phyloP scores from a whole-genome alignment of 2,113 vertebrate genomes.

The Melanocharis versteri region DNA sequence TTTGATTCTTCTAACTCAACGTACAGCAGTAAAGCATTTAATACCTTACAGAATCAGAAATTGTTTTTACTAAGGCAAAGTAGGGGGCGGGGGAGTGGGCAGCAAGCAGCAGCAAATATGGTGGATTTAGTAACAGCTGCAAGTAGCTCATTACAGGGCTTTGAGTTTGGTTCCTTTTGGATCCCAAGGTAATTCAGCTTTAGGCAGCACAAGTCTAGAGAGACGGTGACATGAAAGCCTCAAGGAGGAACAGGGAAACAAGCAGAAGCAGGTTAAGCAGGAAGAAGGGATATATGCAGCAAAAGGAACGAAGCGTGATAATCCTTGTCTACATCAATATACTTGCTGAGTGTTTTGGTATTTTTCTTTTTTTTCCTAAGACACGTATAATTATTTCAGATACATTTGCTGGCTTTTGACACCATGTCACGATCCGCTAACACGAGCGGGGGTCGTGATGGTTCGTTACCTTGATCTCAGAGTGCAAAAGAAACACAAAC shows the following conservation, averaged over 20 bases:
- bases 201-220: not conserved
- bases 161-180: not conserved
- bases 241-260: not conserved
- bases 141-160: not conserved
- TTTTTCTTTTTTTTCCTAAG: not conserved
- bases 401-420: not conserved
- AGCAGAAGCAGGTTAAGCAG: not conserved
- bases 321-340: not conserved
- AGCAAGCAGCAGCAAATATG: not conserved
- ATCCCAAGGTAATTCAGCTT: not conserved
- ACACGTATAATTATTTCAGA: not conserved
- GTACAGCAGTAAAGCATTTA: conserved; percentile 15
- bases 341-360: accelerated
- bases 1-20: conserved; percentile 27
- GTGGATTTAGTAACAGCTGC: not conserved
- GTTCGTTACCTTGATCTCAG: too few species aligned
- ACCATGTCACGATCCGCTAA: too few species aligned
- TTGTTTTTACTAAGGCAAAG: not conserved
- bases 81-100: not conserved
- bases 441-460: too few species aligned
- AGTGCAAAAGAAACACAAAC: too few species aligned
- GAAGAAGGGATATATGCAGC: not conserved
- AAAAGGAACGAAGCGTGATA: not conserved
- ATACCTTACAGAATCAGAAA: not conserved
- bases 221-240: not conserved